Base-by-base conservation (phyloP, 2,797 vertebrate genomes). In the Helarctos malayanus region DNA sequence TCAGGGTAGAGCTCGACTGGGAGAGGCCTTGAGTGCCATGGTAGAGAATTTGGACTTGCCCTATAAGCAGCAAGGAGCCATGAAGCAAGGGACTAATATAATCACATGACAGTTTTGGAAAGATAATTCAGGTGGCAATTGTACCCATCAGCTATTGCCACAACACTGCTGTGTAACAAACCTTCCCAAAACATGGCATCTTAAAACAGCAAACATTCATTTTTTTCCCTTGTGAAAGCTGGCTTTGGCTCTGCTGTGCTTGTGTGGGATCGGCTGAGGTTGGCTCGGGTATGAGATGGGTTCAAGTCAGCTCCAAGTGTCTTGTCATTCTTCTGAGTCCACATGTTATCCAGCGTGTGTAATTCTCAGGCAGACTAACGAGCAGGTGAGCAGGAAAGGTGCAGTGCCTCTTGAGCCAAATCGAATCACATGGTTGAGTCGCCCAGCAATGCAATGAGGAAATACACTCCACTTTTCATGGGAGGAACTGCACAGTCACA, bases 121-220 rank as follows among this genome's bases (percentile, higher is more conserved):
- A 63, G 29, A 68, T 52, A 73, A 78, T 8, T 91, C 18, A 38
- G 38, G 35, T 57, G 19, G 45, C 49, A 91, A 49, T 45, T 80
- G 11, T 82, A 91, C 81, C 54, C 19, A 83, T 96, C 75, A 94
- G 83, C 82, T 14, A 4, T 19, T 82, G 52, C 52, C 73, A 88
- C 25, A 41, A 19, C 38, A 82, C 41, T 52, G 79, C 78, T 89
- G 38, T 35, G 27, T 94, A 94, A 97, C 90, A 96, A 96, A 82
- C 16, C 68, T 81, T 29, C 69, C 95, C 12, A 9, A 85, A 88
- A 56, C 4, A 5, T 16, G 25, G 12, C 56, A 9, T 61, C 61
- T 94, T 88, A 85, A 97, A 80, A 49, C 3, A 65, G 23, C 32
- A 82, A 45, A 35, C 16, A 11, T 84, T 45, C 65, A 18, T 71